Evolutionary conservation across 2,797 vertebrate species (phyloP).

Genomic region (Hypotaenidia philippensis): DNA sequence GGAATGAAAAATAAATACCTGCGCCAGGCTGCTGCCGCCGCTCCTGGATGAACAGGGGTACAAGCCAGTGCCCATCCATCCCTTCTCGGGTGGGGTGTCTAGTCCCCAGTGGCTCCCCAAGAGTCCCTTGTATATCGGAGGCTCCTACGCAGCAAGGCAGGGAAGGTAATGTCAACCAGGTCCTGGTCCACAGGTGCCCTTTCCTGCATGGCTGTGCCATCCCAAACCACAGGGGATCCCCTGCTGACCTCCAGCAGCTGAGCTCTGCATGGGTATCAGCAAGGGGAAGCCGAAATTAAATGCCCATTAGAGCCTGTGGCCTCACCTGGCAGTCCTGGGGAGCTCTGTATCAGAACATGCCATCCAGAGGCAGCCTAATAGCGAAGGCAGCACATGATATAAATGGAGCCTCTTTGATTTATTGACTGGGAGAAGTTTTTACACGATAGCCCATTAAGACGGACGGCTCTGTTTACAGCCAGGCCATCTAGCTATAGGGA

Average conservation of each 20-base stretch:
- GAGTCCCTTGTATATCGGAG: background rate
- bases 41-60: background rate
- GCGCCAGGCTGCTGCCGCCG: conserved; percentile 1
- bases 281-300: conserved; percentile 41
- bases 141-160: background rate
- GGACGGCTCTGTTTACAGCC: conserved; percentile 78
- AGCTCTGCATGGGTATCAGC: background rate
- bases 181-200: accelerated
- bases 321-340: background rate
- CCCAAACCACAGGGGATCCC: background rate
- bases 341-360: conserved; percentile 54
- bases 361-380: conserved; percentile 66
- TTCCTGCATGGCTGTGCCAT: background rate
- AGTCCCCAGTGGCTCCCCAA: background rate
- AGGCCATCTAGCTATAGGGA: conserved; percentile 76
- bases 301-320: conserved; percentile 42
- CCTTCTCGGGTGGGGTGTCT: background rate
- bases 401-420: conserved; percentile 75
- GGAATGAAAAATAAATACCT: conserved; percentile 70
- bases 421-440: conserved; percentile 80
- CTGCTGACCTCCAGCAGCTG: background rate
- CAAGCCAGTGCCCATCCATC: background rate
- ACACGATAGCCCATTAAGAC: conserved; percentile 77
- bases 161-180: background rate
- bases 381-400: conserved; percentile 65